phyloP scores from a whole-genome alignment of 2,888 invertebrate species.

The Tipula vernalis region DNA sequence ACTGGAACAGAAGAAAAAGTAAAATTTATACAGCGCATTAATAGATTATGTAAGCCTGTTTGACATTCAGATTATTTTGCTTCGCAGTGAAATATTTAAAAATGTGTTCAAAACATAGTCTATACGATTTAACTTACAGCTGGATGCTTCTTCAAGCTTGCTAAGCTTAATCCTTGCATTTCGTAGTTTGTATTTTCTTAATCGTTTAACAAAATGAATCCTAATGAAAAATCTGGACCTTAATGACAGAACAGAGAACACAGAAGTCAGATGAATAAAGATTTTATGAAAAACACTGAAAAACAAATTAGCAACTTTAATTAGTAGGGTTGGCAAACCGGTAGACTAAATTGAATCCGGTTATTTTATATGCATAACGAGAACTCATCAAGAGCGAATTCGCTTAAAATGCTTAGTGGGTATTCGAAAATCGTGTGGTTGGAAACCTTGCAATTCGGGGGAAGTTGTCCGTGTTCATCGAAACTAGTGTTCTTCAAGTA shows the following conservation, averaged over 20 bases:
- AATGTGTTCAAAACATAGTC: too few species aligned
- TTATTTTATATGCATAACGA: background rate
- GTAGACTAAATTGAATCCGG: background rate
- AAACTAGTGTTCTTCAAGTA: too few species aligned
- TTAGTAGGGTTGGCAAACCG: background rate
- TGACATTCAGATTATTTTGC: background rate
- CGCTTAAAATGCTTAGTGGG: too few species aligned
- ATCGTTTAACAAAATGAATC: background rate
- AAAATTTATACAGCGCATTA: background rate
- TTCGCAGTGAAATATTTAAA: background rate
- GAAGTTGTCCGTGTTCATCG: too few species aligned
- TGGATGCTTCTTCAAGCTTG: conserved; percentile 63
- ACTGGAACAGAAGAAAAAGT: conserved; percentile 38
- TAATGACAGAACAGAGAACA: too few species aligned
- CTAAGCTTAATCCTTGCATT: conserved; percentile 60
- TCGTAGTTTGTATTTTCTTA: conserved; percentile 21
- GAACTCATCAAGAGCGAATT: too few species aligned
- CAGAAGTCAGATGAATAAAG: background rate
- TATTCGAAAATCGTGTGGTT: too few species aligned
- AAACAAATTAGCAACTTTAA: background rate
- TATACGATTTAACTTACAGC: conserved; percentile 46
- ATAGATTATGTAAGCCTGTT: background rate
- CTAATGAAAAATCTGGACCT: background rate
- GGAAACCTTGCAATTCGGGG: too few species aligned
- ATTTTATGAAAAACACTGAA: background rate